phyloP scores from a whole-genome alignment of 30 jellyfish, hydroid and myxozoan species.

The Rhopilema esculentum region DNA sequence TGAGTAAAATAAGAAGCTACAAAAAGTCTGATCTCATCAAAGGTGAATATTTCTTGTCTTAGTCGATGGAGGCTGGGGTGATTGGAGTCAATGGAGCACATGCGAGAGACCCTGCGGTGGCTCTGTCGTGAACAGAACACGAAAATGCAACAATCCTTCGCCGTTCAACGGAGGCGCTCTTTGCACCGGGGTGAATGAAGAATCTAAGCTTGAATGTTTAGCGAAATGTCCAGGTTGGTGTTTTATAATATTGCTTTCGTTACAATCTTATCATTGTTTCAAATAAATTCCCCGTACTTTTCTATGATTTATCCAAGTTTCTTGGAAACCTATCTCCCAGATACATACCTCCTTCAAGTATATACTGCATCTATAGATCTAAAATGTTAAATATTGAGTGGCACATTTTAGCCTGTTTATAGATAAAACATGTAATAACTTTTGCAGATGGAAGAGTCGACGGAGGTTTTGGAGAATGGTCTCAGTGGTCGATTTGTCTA shows the following conservation, averaged over 20 bases:
- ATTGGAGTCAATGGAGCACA: conserved; percentile 98
- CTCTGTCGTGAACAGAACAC: conserved; percentile 90
- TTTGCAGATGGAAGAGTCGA: conserved; percentile 84
- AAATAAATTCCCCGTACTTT: no score
- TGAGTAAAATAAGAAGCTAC: background rate
- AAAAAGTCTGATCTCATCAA: background rate
- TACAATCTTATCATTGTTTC: background rate
- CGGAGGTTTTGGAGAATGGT: conserved; percentile 92
- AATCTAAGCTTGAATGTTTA: conserved; percentile 90
- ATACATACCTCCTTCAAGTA: no score
- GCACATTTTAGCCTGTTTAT: no score
- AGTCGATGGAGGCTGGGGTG: conserved; percentile 98
- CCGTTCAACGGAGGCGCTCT: conserved; percentile 86
- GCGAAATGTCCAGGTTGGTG: conserved; percentile 88
- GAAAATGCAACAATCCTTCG: conserved; percentile 89
- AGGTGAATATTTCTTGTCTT: background rate
- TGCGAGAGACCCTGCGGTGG: conserved; percentile 98
- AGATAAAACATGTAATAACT: no score
- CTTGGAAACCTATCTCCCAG: no score
- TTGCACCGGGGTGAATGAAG: conserved; percentile 72
- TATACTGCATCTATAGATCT: no score
- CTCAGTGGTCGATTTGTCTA: conserved; percentile 85
- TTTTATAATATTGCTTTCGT: background rate
- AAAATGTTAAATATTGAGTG: no score
- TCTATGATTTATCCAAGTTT: no score